These are phyloP conservation scores for Nicator chloris DNA, from an alignment of 2,113 vertebrate species.

Conservation along the genomic window DNA sequence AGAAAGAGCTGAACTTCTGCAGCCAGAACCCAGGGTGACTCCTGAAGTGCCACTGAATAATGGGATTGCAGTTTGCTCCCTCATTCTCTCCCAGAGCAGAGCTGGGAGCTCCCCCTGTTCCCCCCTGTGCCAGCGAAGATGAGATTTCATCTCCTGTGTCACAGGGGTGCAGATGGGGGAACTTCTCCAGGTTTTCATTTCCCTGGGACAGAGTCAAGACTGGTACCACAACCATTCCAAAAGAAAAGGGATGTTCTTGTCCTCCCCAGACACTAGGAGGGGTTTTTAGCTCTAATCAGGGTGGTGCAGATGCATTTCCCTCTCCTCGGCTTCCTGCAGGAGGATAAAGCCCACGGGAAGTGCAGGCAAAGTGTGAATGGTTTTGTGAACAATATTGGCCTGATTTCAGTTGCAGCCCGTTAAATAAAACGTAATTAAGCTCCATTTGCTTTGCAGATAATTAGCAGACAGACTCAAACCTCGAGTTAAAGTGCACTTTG, in stretches of 20 bases:
- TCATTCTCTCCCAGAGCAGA: not conserved
- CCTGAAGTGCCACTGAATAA: not conserved
- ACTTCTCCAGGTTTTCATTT: not conserved
- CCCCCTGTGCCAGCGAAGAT: not conserved
- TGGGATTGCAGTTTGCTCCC: not conserved
- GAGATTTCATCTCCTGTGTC: not conserved
- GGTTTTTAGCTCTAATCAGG: not conserved
- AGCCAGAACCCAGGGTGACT: not conserved
- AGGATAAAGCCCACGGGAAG: not conserved
- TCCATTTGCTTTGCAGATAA: not conserved
- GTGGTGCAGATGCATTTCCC: not conserved
- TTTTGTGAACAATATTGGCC: not conserved
- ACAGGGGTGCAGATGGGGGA: not conserved
- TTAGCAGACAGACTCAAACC: not conserved
- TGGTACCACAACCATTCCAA: not conserved
- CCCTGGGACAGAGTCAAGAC: not conserved
- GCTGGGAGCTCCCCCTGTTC: not conserved
- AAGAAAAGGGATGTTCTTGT: not conserved
- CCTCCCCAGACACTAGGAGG: not conserved
- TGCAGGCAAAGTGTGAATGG: not conserved
- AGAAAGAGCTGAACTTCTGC: not conserved
- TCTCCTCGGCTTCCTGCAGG: not conserved
- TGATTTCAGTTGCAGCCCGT: not conserved
- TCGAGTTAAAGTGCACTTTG: not conserved
- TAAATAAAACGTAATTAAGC: constrained; percentile 8